Percentiles rank a stretch among this genome's conserved stretches.
These are phyloP conservation scores for Phlogophora meticulosa DNA, from an alignment of 2,888 invertebrate genomes.

Conservation along the genomic window DNA sequence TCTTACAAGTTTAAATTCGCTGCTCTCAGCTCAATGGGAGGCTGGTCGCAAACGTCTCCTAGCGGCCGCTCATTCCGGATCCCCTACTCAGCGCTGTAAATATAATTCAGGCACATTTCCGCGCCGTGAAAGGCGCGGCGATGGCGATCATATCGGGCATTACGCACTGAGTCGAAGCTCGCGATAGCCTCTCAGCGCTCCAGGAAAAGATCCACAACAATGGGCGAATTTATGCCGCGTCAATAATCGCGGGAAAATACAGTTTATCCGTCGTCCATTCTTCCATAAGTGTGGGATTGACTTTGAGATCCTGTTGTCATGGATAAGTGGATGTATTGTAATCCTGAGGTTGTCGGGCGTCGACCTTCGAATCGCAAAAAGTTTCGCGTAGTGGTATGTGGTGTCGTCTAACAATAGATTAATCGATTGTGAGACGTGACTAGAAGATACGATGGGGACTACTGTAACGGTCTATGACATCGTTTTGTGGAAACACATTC, in stretches of 20 bases:
- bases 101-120: constrained; percentile 35
- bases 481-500: neutral
- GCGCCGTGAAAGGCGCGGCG: constrained; percentile 8
- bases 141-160: constrained; percentile 15
- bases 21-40: constrained; percentile 5
- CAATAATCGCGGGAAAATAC: constrained; percentile 14
- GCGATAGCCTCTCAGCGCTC: constrained; percentile 9
- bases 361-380: neutral
- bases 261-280: constrained; percentile 1
- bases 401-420: neutral
- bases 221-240: constrained; percentile 7
- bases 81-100: constrained; percentile 40
- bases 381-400: constrained; percentile 1
- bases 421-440: constrained; percentile 1
- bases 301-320: neutral
- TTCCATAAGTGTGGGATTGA: constrained; percentile 2
- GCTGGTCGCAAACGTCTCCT: neutral
- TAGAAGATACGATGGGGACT: neutral
- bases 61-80: neutral
- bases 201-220: constrained; percentile 27
- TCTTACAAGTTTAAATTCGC: constrained; percentile 19
- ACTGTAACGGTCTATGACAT: neutral
- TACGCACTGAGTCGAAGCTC: constrained; percentile 2
- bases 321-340: constrained; percentile 2
- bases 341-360: neutral